phyloP scores from a whole-genome alignment of 2,113 vertebrate species.

The Taurulus bubalis region DNA sequence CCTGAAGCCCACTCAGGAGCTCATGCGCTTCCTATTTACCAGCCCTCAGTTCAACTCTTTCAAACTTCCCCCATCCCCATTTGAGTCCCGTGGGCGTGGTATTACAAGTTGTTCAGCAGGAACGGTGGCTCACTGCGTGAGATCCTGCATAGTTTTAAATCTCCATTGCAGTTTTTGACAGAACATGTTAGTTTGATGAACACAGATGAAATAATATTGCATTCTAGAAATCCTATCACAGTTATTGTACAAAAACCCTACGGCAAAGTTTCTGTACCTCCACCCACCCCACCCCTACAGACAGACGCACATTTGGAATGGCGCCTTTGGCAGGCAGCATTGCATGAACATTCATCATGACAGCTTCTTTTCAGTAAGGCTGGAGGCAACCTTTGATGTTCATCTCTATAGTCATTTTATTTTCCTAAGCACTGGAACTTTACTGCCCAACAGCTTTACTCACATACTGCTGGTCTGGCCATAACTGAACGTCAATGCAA shows the following conservation, averaged over 20 bases:
- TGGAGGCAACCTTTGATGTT: constrained; percentile 60
- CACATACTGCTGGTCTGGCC: not conserved
- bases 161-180: not conserved
- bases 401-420: constrained; percentile 42
- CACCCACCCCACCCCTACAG: constrained; percentile 5
- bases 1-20: not conserved
- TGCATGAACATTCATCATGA: constrained; percentile 80
- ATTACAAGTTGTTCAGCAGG: constrained; percentile 36
- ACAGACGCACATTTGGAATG: constrained; percentile 56
- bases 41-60: not conserved
- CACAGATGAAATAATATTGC: not conserved
- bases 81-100: constrained; percentile 37
- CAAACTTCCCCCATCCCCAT: constrained; percentile 30
- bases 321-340: constrained; percentile 61
- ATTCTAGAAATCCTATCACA: not conserved
- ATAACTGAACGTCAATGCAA: not conserved
- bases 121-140: not conserved
- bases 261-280: not conserved
- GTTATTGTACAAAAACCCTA: constrained; percentile 1
- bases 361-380: constrained; percentile 75
- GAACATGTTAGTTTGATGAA: not conserved
- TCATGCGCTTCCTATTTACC: not conserved
- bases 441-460: not conserved
- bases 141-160: not conserved
- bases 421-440: constrained; percentile 43